A percentile compares a stretch with the other conserved stretches of the same genome.
phyloP scores from a whole-genome alignment of 2,888 invertebrate genomes.

The Nephrocerus scutellatus region DNA sequence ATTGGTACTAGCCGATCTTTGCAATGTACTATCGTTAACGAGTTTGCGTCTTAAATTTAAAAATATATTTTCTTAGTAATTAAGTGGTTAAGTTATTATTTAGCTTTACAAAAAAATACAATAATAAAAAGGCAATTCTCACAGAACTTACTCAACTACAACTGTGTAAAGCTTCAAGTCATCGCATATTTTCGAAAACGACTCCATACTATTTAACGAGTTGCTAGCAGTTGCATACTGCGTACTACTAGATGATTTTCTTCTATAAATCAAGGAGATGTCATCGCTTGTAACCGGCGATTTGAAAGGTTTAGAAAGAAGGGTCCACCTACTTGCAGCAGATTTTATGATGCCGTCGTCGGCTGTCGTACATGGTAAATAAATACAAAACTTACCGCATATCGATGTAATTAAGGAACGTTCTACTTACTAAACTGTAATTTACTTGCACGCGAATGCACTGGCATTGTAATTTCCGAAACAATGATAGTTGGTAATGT shows the following conservation, averaged over 20 bases:
- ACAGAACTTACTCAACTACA: slow-evolving; percentile 59
- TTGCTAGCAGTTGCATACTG: slow-evolving; percentile 29
- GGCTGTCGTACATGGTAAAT: no score
- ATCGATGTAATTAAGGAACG: background rate
- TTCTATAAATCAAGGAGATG: slow-evolving; percentile 38
- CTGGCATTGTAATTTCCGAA: slow-evolving; percentile 68
- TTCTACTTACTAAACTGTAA: slow-evolving; percentile 49
- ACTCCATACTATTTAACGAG: slow-evolving; percentile 22
- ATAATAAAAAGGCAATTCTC: slow-evolving; percentile 21
- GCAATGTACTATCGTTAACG: slow-evolving; percentile 49
- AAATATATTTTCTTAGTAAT: no score
- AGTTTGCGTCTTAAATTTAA: slow-evolving; percentile 35
- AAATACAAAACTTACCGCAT: slow-evolving; percentile 2
- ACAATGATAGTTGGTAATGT: slow-evolving; percentile 83
- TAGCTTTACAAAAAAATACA: no score
- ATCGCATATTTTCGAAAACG: slow-evolving; percentile 38
- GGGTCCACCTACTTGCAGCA: slow-evolving; percentile 17
- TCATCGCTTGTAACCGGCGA: slow-evolving; percentile 49
- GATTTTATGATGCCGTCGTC: no score
- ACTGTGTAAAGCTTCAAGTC: slow-evolving; percentile 53
- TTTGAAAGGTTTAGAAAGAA: slow-evolving; percentile 39
- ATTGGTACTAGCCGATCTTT: slow-evolving; percentile 75
- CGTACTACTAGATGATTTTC: slow-evolving; percentile 46
- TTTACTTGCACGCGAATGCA: slow-evolving; percentile 66
- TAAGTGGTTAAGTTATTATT: no score